Evolutionary conservation across 2,113 vertebrate species (phyloP).

Genomic region (Prunella fulvescens): DNA sequence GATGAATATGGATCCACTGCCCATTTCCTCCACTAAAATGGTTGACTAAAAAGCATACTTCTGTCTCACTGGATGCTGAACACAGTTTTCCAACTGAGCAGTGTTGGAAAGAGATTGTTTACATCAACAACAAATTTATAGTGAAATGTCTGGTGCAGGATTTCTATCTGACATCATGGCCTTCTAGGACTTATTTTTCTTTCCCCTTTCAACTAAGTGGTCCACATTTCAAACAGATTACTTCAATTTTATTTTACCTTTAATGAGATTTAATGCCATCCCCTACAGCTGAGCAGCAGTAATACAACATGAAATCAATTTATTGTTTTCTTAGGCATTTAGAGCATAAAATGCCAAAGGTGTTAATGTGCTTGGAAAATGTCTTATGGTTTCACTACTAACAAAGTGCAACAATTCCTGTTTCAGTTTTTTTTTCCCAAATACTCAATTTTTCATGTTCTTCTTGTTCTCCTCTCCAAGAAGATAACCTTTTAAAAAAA

Average conservation of each 20-base stretch:
- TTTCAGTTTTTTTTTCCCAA: not conserved
- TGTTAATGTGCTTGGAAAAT: not conserved
- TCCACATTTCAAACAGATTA: not conserved
- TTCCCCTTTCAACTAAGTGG: not conserved
- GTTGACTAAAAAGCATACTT: not conserved
- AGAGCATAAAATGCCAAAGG: not conserved
- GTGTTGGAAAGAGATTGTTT: conserved; percentile 12
- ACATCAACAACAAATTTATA: not conserved
- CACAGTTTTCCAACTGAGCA: conserved; percentile 3
- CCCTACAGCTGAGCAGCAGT: not conserved
- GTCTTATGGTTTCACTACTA: not conserved
- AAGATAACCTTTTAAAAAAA: not conserved
- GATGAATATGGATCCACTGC: not conserved
- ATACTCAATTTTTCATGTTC: not conserved
- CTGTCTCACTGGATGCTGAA: not conserved
- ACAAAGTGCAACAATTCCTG: not conserved
- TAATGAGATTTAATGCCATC: not conserved
- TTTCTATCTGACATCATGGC: not conserved
- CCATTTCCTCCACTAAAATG: not conserved
- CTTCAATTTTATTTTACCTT: not conserved
- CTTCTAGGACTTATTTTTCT: not conserved
- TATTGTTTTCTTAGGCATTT: not conserved
- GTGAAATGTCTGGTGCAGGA: not conserved
- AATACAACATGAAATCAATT: not conserved
- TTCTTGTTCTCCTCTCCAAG: not conserved